Evolutionary conservation across 2,113 vertebrate genomes (phyloP).

Genomic region (Sapayoa aenigma): DNA sequence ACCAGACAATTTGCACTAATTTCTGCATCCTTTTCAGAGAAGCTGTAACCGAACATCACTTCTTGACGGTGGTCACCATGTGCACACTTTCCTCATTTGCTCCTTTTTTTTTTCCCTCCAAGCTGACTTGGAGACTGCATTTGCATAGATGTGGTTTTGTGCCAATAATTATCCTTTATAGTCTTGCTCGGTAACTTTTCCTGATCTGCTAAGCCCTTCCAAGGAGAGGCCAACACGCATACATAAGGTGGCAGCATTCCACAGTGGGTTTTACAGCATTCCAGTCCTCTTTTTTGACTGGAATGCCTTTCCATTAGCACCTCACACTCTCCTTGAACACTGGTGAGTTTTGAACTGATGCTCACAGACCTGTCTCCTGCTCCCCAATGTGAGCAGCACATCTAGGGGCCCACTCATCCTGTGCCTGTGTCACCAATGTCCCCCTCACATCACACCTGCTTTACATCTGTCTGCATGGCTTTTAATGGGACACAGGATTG

Average conservation of each 20-base stretch:
- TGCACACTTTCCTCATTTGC: background rate
- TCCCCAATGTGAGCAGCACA: background rate
- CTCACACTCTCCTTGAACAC: background rate
- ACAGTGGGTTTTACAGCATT: background rate
- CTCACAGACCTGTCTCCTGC: background rate
- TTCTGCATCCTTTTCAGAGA: background rate
- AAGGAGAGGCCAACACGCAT: background rate
- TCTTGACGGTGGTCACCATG: background rate
- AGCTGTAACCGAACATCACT: background rate
- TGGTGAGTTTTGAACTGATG: background rate
- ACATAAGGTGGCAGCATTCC: background rate
- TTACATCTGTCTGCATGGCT: background rate
- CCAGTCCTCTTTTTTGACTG: background rate
- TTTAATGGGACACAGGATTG: background rate
- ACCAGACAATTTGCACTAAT: background rate
- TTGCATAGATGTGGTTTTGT: background rate
- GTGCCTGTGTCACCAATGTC: fast-evolving
- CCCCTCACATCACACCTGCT: fast-evolving
- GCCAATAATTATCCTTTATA: background rate
- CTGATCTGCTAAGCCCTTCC: background rate
- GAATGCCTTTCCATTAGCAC: background rate
- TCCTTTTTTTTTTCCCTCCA: background rate
- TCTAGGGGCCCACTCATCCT: background rate
- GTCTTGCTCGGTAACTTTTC: background rate
- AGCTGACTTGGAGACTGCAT: background rate